These are phyloP conservation scores for Drosophila ezoana DNA, from an alignment of 2,888 invertebrate genomes.

Conservation along the genomic window DNA sequence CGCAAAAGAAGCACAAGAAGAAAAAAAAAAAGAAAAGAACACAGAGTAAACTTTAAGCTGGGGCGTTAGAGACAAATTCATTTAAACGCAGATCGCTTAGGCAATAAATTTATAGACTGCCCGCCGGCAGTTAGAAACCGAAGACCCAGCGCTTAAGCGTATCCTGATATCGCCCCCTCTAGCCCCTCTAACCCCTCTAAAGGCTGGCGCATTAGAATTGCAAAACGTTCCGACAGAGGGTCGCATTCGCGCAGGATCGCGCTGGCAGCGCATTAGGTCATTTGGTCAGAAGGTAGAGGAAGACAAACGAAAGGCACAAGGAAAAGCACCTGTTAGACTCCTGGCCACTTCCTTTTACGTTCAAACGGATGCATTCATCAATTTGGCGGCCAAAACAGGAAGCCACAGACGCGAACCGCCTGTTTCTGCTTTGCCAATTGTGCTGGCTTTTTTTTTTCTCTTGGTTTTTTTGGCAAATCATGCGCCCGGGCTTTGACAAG, in stretches of 20 bases:
- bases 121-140: slow-evolving; percentile 45
- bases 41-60: slow-evolving; percentile 18
- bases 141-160: slow-evolving; percentile 15
- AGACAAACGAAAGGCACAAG: background rate
- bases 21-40: slow-evolving; percentile 8
- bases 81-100: slow-evolving; percentile 66
- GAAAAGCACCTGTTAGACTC: slow-evolving; percentile 71
- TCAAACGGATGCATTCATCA: slow-evolving; percentile 83
- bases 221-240: slow-evolving; percentile 44
- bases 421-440: slow-evolving; percentile 11
- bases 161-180: background rate
- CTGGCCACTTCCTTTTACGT: slow-evolving; percentile 52
- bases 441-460: too few relatives aligned
- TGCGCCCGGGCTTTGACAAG: slow-evolving; percentile 67
- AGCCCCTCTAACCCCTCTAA: background rate
- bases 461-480: slow-evolving; percentile 49
- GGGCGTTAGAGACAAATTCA: slow-evolving; percentile 82
- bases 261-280: slow-evolving; percentile 75
- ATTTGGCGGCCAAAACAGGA: slow-evolving; percentile 72
- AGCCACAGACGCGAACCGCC: slow-evolving; percentile 44
- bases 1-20: background rate
- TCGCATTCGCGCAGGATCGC: slow-evolving; percentile 45
- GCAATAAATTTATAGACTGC: slow-evolving; percentile 82
- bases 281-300: slow-evolving; percentile 66
- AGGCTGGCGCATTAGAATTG: slow-evolving; percentile 72